Conservation (phyloP, 64 coral and sea anemone species). For the Hydrozoanthus tunicans region DNA sequence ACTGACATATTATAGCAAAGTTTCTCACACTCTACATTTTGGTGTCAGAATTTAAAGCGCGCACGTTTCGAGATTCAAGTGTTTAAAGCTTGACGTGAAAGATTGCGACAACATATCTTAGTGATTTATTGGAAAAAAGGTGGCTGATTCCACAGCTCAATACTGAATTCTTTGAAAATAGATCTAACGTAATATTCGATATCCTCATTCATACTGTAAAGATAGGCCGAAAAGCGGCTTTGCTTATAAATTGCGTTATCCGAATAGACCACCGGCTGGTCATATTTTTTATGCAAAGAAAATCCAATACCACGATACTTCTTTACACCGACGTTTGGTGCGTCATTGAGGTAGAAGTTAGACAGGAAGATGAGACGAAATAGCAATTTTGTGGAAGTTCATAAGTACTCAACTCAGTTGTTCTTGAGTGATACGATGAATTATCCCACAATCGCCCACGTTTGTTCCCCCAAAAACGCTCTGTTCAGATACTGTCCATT, state of each 20-base stretch:
- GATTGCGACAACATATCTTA: neutral
- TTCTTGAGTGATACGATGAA: neutral
- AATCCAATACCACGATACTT: neutral
- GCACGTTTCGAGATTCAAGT: neutral
- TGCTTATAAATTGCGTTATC: neutral
- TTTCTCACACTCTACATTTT: neutral
- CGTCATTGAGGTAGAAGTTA: neutral
- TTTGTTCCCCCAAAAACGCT: neutral
- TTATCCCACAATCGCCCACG: conserved; percentile 36
- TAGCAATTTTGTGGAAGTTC: neutral
- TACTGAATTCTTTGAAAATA: neutral
- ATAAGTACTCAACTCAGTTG: neutral
- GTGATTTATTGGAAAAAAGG: neutral
- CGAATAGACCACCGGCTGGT: neutral
- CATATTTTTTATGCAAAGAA: neutral
- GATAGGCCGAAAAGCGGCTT: neutral
- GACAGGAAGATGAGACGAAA: neutral
- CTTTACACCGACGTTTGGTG: neutral
- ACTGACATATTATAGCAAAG: no score
- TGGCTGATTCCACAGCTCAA: neutral
- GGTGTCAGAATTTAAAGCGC: neutral
- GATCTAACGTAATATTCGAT: neutral
- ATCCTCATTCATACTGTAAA: neutral
- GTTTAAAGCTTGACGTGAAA: neutral
- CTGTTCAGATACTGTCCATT: conserved; percentile 1